Evolutionary conservation across 92 coral and sea anemone genomes (phyloP), one percentile per base, ranked within the genome.

Genomic region (Porites divaricata): DNA sequence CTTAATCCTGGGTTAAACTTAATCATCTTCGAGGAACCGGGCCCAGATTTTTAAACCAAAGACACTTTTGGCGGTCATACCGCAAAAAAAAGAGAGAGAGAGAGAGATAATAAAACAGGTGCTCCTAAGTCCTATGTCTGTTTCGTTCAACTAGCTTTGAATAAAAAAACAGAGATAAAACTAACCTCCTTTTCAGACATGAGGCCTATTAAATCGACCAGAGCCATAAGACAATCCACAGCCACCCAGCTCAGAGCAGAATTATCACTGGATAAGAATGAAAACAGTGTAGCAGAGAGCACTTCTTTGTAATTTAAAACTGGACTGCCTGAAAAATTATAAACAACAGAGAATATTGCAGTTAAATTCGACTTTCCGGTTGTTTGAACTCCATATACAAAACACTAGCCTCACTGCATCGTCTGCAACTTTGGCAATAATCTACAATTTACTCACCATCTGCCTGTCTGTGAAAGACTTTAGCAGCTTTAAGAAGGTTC

Each of bases 161-260:
- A 35, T 35, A 35, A 35, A 35, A 6, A 4, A 35, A 35, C 45
- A 35, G 45, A 35, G 45, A 35, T 4, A 35, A 35, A 35, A 71
- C 79, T 79, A 62, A 79, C 94, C 94, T 91, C 85, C 14, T 84
- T 64, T 20, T 88, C 92, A 53, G 87, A 20, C 74, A 89, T 65
- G 16, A 91, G 77, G 72, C 81, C 91, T 59, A 62, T 45, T 49
- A 91, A 59, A 13, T 87, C 80, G 17, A 91, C 90, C 81, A 91
- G 79, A 21, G 87, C 80, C 88, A 91, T 88, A 16, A 88, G 72
- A 21, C 95, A 91, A 48, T 84, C 81, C 54, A 89, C 90, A 7
- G 88, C 89, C 54, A 84, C 86, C 67, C 92, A 71, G 28, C 83
- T 70, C 53, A 88, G 51, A 16, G 89, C 77, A 0, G 85, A 85